Base-by-base conservation (phyloP, 2,113 vertebrate species). In the Anarhynchus alexandrinus region DNA sequence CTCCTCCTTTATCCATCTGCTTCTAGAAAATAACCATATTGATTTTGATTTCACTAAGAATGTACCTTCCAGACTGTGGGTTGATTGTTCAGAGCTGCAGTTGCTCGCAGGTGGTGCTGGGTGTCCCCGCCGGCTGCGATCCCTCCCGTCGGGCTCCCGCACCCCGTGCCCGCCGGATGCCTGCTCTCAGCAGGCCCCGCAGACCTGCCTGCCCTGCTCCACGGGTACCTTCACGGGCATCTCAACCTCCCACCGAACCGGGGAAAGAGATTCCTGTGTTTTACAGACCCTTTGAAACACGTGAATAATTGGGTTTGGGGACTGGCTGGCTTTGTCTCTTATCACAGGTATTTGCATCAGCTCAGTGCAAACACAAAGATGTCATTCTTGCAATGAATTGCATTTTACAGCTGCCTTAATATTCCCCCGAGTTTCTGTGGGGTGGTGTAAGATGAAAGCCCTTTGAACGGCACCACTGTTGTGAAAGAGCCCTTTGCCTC, bases 401-500 rank as follows among this genome's bases (percentile, higher is more conserved):
- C 38, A 1, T 91, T 94, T 96, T 91, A 85, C 91, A 93, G 90
- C 93, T 85, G 78, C 70, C 52, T 64, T 79, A 66, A 61, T 29
- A 6, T 74, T 52, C 36, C 45, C 64, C 57, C 17, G 74, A 61
- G 76, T 67, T 83, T 58, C 69, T 74, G 38, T 12, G 71, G 73
- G 71, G 36, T 38, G 51, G 57, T 49, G 57, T 57, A 49, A 96
- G 73, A 85, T 5, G 9, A 86, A 93, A 95, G 72, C 85, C 65
- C 52, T 81, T 70, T 11, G n/a, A 54, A 34, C 42, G 59, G 58
- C 78, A 51, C 40, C 6, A 2, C 47, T 4, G 1, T 62, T 88
- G 72, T 64, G 67, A 55, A 82, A 86, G 86, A 92, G 82, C 87
- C 83, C 71, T 96, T 96, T 93, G 93, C 83, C 86, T 74, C 40